These are phyloP conservation scores for Isurus oxyrinchus DNA, from an alignment of 2,113 vertebrate species.

Conservation along the genomic window DNA sequence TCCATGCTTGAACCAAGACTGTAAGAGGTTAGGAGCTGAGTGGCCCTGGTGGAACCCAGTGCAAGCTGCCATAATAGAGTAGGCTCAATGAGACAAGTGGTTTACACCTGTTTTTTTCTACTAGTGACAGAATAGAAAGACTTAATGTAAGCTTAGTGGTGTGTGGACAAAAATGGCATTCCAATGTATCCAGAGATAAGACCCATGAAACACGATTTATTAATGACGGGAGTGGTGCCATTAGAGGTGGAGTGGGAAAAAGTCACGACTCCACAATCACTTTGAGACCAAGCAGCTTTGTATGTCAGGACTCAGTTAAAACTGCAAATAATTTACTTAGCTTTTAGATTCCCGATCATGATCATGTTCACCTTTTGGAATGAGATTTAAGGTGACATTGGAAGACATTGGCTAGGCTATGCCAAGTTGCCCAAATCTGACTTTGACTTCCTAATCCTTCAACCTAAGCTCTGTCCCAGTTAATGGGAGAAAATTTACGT, in stretches of 20 bases:
- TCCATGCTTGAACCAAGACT: too few relatives aligned
- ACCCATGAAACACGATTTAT: neutral
- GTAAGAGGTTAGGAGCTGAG: too few relatives aligned
- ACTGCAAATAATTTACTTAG: neutral
- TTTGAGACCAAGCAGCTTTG: neutral
- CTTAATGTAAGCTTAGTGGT: neutral
- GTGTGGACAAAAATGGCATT: neutral
- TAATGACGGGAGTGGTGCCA: neutral
- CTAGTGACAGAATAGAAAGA: neutral
- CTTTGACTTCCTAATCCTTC: neutral
- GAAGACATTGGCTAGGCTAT: too few relatives aligned
- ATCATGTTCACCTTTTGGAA: neutral
- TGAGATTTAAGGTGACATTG: neutral
- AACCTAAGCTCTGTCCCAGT: neutral
- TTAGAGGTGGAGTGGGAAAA: neutral
- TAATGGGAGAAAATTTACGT: neutral
- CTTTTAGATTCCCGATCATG: neutral
- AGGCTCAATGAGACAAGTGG: neutral
- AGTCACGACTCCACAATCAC: neutral
- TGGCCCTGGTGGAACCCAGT: too few relatives aligned
- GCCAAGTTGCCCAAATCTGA: neutral
- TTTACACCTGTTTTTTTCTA: too few relatives aligned
- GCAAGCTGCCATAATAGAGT: neutral
- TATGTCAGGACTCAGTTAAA: neutral
- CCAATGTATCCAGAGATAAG: neutral